Conservation (phyloP, 2,113 vertebrate genomes). For the Patagioenas fasciata region DNA sequence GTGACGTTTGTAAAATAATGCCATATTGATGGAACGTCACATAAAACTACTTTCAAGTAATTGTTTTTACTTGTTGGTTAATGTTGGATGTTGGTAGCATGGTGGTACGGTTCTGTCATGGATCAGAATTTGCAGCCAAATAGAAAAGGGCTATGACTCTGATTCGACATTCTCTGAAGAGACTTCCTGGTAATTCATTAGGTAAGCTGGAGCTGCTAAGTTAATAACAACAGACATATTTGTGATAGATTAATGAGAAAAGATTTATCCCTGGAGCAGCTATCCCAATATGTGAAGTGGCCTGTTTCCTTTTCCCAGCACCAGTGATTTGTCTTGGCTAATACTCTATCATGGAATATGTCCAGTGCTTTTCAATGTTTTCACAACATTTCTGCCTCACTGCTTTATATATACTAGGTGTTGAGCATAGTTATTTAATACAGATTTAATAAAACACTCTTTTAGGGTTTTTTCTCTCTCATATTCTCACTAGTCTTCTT, state of each 20-base stretch:
- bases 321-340: neutral
- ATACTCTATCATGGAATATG: neutral
- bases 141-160: neutral
- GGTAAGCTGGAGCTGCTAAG: neutral
- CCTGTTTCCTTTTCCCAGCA: neutral
- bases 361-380: neutral
- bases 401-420: neutral
- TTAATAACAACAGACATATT: neutral
- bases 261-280: neutral
- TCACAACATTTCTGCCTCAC: neutral
- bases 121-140: neutral
- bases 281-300: neutral
- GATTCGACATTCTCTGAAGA: neutral
- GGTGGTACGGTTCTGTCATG: neutral
- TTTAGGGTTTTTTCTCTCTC: accelerated
- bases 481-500: neutral
- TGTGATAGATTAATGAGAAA: neutral
- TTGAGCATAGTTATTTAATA: neutral
- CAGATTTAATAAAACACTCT: neutral
- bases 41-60: neutral
- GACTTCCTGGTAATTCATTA: neutral
- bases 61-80: neutral
- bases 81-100: neutral
- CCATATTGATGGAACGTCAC: neutral
- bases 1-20: neutral